Evolutionary conservation across 1,140 invertebrate genomes (phyloP), one percentile per base, ranked within the genome.

Genomic region (Bombus pyrosoma): DNA sequence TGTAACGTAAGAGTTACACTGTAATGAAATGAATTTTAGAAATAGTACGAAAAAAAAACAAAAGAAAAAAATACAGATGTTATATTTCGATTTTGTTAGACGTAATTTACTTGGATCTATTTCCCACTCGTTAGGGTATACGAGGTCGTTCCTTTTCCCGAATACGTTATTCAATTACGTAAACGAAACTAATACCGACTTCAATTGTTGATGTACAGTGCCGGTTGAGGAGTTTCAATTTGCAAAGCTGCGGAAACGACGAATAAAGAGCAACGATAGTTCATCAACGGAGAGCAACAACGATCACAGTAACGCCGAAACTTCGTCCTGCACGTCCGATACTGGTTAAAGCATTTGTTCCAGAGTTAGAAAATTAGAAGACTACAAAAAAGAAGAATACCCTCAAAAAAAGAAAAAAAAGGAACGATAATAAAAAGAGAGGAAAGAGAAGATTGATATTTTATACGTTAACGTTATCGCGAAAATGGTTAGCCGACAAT

Each of bases 261-360:
- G 90, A 90, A 93, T 95, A 88, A 95, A 95, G 91, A 95, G 95
- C 92, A 94, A 93, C 88, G 94, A 95, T 92, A 95, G 95, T 91
- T 96, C 95, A 78, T 96, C 95, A 47, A 95, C 95, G 83, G 95
- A 96, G 85, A 95, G 93, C 92, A 94, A 94, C 92, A 95, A 95
- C 92, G 95, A 95, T 83, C 95, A 95, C 82, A 95, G 93, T 92
- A 95, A 95, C 88, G 94, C 93, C 80, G 95, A 95, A 57, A 94
- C 95, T 53, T 95, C 95, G 62, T 94, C 95, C 80, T 94, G 93
- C 86, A 95, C 95, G 39, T 95, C 95, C 73, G 95, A 96, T 87
- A 95, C 95, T 87, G 95, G 94, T 88, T 95, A 89, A 89, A 91
- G 69, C 47, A 80, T 15, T 73, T 39, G 43, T 75, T 64, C 64